These are phyloP conservation scores for Danio kyathit DNA, from an alignment of 2,797 vertebrate species.

Conservation along the genomic window DNA sequence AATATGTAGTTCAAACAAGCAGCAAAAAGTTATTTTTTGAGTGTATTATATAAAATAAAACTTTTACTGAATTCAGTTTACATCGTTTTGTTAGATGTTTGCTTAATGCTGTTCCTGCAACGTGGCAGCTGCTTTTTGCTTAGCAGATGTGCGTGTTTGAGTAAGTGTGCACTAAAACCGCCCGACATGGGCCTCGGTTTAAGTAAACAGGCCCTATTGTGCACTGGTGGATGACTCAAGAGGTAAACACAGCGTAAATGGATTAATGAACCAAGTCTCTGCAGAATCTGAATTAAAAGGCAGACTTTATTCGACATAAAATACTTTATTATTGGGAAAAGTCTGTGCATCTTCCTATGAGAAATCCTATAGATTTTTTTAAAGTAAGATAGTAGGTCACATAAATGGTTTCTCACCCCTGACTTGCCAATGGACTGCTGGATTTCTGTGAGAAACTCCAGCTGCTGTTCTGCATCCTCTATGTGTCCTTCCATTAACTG, in stretches of 20 bases:
- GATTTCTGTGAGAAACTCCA: conserved; percentile 94
- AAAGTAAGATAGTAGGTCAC: neutral
- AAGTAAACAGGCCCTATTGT: conserved; percentile 18
- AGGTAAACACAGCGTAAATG: conserved; percentile 34
- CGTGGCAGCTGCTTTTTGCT: neutral
- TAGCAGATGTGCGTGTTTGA: conserved; percentile 12
- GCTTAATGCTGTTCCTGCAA: neutral
- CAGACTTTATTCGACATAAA: neutral
- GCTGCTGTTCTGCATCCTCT: conserved; percentile 92
- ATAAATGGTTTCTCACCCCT: conserved; percentile 76
- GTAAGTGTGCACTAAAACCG: neutral
- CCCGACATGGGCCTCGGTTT: neutral
- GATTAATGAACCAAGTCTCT: conserved; percentile 17
- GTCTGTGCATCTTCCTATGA: neutral
- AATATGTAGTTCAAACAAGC: too few species aligned
- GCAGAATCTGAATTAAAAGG: neutral
- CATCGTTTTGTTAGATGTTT: neutral
- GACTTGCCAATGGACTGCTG: conserved; percentile 95
- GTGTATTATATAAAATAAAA: too few species aligned
- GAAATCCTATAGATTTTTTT: neutral
- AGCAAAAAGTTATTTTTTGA: too few species aligned
- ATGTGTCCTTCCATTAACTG: conserved; percentile 90
- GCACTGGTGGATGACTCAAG: conserved; percentile 4
- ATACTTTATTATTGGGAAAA: neutral
- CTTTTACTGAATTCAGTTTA: too few species aligned